phyloP scores from a whole-genome alignment of 30 jellyfish, hydroid and myxozoan species.

The Cassiopea andromeda region DNA sequence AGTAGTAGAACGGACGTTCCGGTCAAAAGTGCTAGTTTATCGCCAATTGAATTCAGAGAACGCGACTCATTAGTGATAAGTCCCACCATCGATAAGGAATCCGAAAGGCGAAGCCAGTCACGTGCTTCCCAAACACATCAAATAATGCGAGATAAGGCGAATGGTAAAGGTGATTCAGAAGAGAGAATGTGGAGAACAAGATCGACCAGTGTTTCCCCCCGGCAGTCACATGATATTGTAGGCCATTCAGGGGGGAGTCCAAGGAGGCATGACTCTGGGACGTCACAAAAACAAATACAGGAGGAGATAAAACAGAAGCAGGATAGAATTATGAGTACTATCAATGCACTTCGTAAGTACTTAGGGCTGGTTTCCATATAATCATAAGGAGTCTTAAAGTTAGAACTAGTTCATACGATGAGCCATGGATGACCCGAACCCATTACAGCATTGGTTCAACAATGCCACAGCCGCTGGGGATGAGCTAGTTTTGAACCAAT shows the following conservation, averaged over 20 bases:
- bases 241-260: slow-evolving; percentile 15
- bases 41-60: not conserved
- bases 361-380: not conserved
- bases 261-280: not conserved
- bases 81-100: not conserved
- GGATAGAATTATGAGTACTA: slow-evolving; percentile 34
- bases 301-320: slow-evolving; percentile 34
- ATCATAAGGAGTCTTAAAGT: no score
- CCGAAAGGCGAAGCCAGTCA: not conserved
- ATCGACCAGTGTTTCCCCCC: not conserved
- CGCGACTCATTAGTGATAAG: not conserved
- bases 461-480: no score
- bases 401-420: no score
- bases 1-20: not conserved
- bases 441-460: no score
- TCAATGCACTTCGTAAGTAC: slow-evolving; percentile 37
- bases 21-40: not conserved
- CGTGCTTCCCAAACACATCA: not conserved
- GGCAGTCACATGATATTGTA: not conserved
- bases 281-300: slow-evolving; percentile 25
- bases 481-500: no score
- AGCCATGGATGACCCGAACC: no score
- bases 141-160: not conserved
- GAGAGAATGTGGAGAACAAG: not conserved
- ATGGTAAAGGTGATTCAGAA: not conserved